A percentile compares a stretch with the other conserved stretches of the same genome.
phyloP scores from a whole-genome alignment of 2,113 vertebrate genomes.

The Notechis scutatus region DNA sequence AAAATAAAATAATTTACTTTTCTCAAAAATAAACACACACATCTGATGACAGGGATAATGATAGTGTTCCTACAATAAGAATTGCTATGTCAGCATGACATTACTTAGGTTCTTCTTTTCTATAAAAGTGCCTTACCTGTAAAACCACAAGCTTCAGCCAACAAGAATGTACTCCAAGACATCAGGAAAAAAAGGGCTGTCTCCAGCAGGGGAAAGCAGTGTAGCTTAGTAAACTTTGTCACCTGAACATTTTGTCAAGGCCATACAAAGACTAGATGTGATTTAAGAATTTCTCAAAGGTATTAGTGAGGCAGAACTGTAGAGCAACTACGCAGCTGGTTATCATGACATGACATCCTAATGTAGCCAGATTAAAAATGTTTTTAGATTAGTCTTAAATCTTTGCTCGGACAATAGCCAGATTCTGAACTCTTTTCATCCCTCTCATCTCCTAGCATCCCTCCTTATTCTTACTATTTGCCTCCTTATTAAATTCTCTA shows the following conservation, averaged over 20 bases:
- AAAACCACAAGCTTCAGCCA: slow-evolving; percentile 96
- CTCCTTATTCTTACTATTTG: neutral
- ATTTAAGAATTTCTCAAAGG: neutral
- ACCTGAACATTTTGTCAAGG: slow-evolving; percentile 84
- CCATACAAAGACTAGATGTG: slow-evolving; percentile 12
- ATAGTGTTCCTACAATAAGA: neutral
- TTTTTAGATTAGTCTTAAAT: neutral
- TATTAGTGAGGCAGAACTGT: neutral
- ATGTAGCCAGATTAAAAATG: neutral
- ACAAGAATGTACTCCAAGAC: slow-evolving; percentile 98
- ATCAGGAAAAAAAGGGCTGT: slow-evolving; percentile 97
- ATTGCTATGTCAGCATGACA: neutral
- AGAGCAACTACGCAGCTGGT: neutral
- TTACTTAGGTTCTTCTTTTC: neutral
- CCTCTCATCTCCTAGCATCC: neutral
- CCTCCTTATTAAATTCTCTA: neutral
- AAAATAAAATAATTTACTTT: neutral
- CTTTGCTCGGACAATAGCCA: neutral
- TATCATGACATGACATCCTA: neutral
- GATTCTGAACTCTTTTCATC: neutral
- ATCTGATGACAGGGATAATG: neutral
- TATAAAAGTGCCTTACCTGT: slow-evolving; percentile 78
- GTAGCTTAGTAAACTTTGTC: slow-evolving; percentile 97
- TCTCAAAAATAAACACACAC: neutral
- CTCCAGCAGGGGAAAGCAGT: slow-evolving; percentile 97